phyloP scores from a whole-genome alignment of 2,797 vertebrate genomes.

The Enteromius anoplus region DNA sequence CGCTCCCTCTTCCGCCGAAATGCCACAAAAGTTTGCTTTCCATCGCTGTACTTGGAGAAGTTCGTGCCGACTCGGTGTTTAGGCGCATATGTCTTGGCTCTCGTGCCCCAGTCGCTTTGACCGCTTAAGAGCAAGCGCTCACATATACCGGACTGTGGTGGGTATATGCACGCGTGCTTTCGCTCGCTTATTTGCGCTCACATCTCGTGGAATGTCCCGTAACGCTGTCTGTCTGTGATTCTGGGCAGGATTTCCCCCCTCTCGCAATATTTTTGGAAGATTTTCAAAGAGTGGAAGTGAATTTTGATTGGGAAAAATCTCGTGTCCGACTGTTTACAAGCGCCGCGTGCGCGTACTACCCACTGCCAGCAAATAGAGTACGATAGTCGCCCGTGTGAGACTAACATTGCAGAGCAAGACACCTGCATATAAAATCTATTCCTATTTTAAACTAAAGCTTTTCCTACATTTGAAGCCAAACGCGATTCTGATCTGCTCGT shows the following conservation, averaged over 20 bases:
- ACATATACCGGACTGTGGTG: constrained; percentile 61
- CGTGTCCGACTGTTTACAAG: constrained; percentile 95
- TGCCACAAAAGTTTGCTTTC: constrained; percentile 70
- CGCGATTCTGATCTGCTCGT: constrained; percentile 32
- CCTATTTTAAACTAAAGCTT: constrained; percentile 37
- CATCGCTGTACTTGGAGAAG: constrained; percentile 54
- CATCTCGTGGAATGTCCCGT: constrained; percentile 63
- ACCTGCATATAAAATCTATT: constrained; percentile 5
- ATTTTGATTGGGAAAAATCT: constrained; percentile 92
- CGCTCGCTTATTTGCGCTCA: constrained; percentile 65
- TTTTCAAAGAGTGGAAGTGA: constrained; percentile 91
- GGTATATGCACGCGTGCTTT: constrained; percentile 63
- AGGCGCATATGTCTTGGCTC: constrained; percentile 66
- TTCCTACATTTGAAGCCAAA: constrained; percentile 37
- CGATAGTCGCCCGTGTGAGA: constrained; percentile 54
- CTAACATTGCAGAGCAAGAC: constrained; percentile 18
- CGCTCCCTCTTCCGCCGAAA: constrained; percentile 60
- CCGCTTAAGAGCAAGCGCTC: constrained; percentile 70
- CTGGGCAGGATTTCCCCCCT: constrained; percentile 77
- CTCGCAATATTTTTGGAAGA: constrained; percentile 88
- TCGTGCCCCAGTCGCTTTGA: constrained; percentile 67
- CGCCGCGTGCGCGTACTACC: constrained; percentile 83
- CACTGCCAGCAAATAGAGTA: constrained; percentile 76
- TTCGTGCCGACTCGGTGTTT: constrained; percentile 60
- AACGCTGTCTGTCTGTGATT: constrained; percentile 60